Percentiles rank a stretch among this genome's conserved stretches.
These are phyloP conservation scores for Drosophila seclusa DNA, from an alignment of 2,888 invertebrate genomes.

Conservation along the genomic window DNA sequence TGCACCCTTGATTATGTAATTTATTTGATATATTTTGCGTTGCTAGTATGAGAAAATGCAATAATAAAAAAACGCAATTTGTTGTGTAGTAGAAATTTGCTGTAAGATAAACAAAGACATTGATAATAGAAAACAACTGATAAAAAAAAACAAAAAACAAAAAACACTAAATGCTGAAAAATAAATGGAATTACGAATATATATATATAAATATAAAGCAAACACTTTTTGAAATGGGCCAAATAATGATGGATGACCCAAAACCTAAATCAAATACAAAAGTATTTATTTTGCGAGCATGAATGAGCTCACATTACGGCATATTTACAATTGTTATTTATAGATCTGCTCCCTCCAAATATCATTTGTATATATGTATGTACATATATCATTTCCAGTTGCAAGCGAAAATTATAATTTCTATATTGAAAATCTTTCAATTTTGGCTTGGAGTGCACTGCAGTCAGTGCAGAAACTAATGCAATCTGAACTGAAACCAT, in stretches of 20 bases:
- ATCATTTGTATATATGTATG: not conserved
- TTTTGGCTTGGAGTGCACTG: no score
- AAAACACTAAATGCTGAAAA: conserved; percentile 47
- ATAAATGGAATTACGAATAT: conserved; percentile 55
- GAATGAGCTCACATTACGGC: not conserved
- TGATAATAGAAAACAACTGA: conserved; percentile 29
- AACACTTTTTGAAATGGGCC: conserved; percentile 29
- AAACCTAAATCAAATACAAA: not conserved
- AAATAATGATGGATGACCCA: conserved; percentile 34
- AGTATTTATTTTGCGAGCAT: not conserved
- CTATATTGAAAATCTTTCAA: no score
- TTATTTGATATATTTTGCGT: conserved; percentile 13
- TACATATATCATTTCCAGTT: not conserved
- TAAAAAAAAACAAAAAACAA: conserved; percentile 26
- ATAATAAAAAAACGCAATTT: conserved; percentile 37
- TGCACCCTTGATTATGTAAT: conserved; percentile 19
- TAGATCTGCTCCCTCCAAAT: not conserved
- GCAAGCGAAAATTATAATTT: not conserved
- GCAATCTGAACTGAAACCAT: not conserved
- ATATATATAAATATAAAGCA: conserved; percentile 27
- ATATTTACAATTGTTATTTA: not conserved
- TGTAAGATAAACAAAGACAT: conserved; percentile 54
- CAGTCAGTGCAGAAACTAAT: not conserved
- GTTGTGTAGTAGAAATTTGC: conserved; percentile 47
- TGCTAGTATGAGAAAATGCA: conserved; percentile 12